Evolutionary conservation across 2,888 invertebrate genomes (phyloP).

Genomic region (Patella caerulea): DNA sequence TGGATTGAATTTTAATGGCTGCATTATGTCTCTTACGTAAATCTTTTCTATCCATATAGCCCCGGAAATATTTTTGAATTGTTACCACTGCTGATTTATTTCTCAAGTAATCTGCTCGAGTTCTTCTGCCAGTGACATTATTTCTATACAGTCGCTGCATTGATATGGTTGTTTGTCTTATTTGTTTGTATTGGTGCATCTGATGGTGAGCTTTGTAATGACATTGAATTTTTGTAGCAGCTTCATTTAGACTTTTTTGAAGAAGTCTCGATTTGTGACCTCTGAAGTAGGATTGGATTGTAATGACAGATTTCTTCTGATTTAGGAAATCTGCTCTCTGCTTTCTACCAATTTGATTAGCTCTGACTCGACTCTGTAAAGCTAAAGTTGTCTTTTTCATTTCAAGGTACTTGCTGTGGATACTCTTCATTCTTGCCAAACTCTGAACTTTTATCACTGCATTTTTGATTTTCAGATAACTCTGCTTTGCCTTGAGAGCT

Average conservation of each 20-base stretch:
- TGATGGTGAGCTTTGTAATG: slow-evolving; percentile 9
- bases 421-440: slow-evolving; percentile 30
- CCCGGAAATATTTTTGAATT: slow-evolving; percentile 28
- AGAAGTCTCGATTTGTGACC: slow-evolving; percentile 14
- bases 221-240: slow-evolving; percentile 32
- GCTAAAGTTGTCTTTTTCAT: not conserved
- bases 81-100: slow-evolving; percentile 22
- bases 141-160: slow-evolving; percentile 47
- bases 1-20: slow-evolving; percentile 36
- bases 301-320: not conserved
- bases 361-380: not conserved
- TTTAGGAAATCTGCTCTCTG: slow-evolving; percentile 7
- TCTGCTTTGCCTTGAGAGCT: slow-evolving; percentile 23
- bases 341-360: not conserved
- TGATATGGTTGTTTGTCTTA: slow-evolving; percentile 28
- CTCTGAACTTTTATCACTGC: slow-evolving; percentile 42
- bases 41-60: slow-evolving; percentile 17
- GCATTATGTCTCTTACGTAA: slow-evolving; percentile 22
- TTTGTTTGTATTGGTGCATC: slow-evolving; percentile 25
- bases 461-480: slow-evolving; percentile 21
- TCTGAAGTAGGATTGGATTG: slow-evolving; percentile 27
- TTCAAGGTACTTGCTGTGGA: not conserved
- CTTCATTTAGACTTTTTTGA: slow-evolving; percentile 20
- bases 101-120: slow-evolving; percentile 6
- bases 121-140: slow-evolving; percentile 24